Evolutionary conservation across 2,888 invertebrate genomes (phyloP).

Genomic region (Axea sp.): DNA sequence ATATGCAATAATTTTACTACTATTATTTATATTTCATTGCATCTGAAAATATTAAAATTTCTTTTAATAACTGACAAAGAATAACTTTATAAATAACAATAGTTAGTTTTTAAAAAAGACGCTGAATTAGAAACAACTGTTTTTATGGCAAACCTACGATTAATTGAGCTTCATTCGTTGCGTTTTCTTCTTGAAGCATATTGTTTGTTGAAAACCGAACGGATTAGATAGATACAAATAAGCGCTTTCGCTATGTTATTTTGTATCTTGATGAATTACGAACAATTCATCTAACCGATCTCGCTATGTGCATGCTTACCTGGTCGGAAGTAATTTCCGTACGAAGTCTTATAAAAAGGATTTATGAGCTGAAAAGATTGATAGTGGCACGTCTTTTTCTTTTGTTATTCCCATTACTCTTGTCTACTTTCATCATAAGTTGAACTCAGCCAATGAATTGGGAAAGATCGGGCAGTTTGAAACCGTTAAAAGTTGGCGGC

Average conservation of each 20-base stretch:
- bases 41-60: too few species aligned
- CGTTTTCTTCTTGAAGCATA: conserved; percentile 34
- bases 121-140: conserved; percentile 5
- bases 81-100: too few species aligned
- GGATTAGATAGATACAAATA: conserved; percentile 16
- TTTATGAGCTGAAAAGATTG: conserved; percentile 55
- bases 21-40: too few species aligned
- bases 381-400: conserved; percentile 62
- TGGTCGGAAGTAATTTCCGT: conserved; percentile 41
- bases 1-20: too few species aligned
- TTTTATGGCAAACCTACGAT: conserved; percentile 55
- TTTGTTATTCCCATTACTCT: conserved; percentile 13
- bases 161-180: conserved; percentile 47
- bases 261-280: conserved; percentile 33
- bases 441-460: conserved; percentile 83
- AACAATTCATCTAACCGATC: conserved; percentile 33
- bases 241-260: too few species aligned
- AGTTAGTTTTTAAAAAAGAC: too few species aligned
- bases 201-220: conserved; percentile 31
- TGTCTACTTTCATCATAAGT: conserved; percentile 2
- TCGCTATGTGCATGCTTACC: conserved; percentile 47
- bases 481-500: conserved; percentile 80
- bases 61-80: too few species aligned
- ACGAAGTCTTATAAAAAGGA: conserved; percentile 56
- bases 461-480: conserved; percentile 89